Conservation (phyloP, 2,113 vertebrate genomes). For the Astur gentilis region DNA sequence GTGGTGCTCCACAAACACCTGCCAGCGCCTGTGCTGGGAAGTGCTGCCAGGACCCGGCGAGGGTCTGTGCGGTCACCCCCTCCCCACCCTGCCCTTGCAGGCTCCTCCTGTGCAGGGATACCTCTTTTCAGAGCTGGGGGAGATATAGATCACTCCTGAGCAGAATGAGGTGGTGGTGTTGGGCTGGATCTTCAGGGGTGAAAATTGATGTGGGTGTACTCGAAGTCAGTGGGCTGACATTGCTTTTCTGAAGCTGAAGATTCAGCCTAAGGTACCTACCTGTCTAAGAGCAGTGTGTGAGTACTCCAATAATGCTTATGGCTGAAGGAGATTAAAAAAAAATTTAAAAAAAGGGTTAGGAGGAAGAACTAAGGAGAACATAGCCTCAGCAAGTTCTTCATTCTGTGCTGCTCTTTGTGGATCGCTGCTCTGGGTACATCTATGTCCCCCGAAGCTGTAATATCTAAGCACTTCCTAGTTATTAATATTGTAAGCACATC, state of each 20-base stretch:
- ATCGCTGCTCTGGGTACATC: neutral
- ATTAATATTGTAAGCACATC: neutral
- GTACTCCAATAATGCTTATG: neutral
- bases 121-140: neutral
- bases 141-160: neutral
- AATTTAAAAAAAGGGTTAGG: neutral
- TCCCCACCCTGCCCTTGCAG: neutral
- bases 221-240: neutral
- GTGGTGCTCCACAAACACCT: neutral
- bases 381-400: neutral
- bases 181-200: neutral
- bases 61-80: accelerated
- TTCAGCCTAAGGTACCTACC: neutral
- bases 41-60: accelerated
- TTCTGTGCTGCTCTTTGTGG: neutral
- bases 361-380: neutral
- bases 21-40: neutral
- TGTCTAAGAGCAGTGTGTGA: neutral
- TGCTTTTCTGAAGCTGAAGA: neutral
- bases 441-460: neutral
- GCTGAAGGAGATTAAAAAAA: neutral
- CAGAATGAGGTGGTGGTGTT: neutral
- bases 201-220: neutral
- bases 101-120: neutral
- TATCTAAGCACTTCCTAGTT: neutral